Percentiles rank a stretch among this genome's conserved stretches.
Evolutionary conservation across 1,140 invertebrate genomes (phyloP).

Genomic region (Cheumatopsyche charites): DNA sequence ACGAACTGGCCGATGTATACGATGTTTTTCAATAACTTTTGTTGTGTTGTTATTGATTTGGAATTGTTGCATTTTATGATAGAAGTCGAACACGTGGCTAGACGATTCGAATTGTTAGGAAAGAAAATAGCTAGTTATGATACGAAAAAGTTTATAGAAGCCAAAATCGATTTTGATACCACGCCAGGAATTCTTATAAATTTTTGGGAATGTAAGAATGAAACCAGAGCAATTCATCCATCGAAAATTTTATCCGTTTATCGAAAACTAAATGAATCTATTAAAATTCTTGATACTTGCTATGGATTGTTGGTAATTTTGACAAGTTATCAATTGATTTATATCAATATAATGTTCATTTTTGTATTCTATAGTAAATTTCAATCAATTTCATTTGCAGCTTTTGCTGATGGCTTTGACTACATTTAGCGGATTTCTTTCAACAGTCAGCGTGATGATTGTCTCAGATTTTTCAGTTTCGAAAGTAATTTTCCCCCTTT

Average conservation of each 20-base stretch:
- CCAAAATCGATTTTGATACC: not conserved
- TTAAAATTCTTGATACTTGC: not conserved
- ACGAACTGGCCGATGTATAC: not conserved
- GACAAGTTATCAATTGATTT: too few species aligned
- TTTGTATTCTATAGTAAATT: too few species aligned
- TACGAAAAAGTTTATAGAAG: not conserved
- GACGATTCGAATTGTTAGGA: not conserved
- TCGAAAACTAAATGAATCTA: not conserved
- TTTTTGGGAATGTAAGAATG: not conserved
- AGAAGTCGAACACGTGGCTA: not conserved
- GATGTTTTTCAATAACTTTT: not conserved
- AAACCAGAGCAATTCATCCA: not conserved
- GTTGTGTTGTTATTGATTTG: not conserved
- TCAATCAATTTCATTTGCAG: not conserved
- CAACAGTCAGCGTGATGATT: not conserved
- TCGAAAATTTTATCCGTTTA: not conserved
- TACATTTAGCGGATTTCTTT: not conserved
- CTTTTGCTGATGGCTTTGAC: not conserved
- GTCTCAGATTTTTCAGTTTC: not conserved
- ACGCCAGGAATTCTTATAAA: not conserved
- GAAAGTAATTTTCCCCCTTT: too few species aligned
- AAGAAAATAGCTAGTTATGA: not conserved
- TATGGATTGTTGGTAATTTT: not conserved
- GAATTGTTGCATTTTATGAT: not conserved
- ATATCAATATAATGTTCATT: too few species aligned